phyloP scores from a whole-genome alignment of 2,113 vertebrate genomes.

The Siniperca chuatsi region DNA sequence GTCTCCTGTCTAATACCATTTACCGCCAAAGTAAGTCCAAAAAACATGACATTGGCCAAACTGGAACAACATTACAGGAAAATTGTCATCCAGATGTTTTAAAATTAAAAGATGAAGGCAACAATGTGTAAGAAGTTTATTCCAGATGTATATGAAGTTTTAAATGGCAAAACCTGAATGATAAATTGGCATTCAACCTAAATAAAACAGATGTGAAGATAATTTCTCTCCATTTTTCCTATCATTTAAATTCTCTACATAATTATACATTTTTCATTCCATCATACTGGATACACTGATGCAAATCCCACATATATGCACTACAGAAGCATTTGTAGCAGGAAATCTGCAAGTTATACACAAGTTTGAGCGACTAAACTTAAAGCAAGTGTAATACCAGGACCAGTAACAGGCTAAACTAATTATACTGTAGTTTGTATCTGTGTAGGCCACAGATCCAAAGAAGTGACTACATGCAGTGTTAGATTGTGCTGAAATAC shows the following conservation, averaged over 20 bases:
- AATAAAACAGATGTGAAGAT: constrained; percentile 9
- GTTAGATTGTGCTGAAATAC: constrained; percentile 52
- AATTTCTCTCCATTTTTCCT: neutral
- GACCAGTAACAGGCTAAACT: constrained; percentile 65
- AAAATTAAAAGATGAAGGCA: neutral
- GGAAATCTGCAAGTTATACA: constrained; percentile 29
- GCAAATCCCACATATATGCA: constrained; percentile 20
- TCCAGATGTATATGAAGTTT: neutral
- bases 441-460: constrained; percentile 28
- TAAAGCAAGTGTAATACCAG: neutral
- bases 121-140: neutral
- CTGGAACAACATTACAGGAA: neutral
- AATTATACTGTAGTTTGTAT: constrained; percentile 37
- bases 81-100: neutral
- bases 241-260: constrained; percentile 18
- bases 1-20: neutral
- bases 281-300: constrained; percentile 31
- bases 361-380: constrained; percentile 37
- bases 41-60: neutral
- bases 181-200: constrained; percentile 9
- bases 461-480: constrained; percentile 49
- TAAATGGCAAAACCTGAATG: neutral
- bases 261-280: constrained; percentile 63
- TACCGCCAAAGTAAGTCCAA: neutral
- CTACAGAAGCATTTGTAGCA: constrained; percentile 44